Percentiles rank a stretch among this genome's conserved stretches.
Evolutionary conservation across 2,113 vertebrate species (phyloP).

Genomic region (Aptenodytes patagonicus): DNA sequence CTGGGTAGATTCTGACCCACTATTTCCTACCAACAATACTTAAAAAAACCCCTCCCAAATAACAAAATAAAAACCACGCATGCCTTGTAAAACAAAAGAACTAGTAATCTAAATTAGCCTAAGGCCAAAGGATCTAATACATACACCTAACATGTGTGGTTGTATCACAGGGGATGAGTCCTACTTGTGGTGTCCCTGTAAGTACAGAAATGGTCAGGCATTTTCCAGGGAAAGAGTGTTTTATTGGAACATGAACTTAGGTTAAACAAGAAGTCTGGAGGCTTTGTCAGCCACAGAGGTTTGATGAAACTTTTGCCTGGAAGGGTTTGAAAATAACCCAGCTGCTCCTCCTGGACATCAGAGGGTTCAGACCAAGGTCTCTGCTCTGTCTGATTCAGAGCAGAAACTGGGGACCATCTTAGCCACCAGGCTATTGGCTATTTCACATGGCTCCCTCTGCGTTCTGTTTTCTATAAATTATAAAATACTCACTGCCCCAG

Average conservation of each 20-base stretch:
- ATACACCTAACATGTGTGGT: not conserved
- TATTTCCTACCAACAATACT: not conserved
- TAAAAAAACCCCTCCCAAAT: not conserved
- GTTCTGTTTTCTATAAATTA: not conserved
- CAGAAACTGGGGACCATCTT: not conserved
- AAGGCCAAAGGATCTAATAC: not conserved
- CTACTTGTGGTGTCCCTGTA: not conserved
- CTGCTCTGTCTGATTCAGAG: not conserved
- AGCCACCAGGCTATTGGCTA: not conserved
- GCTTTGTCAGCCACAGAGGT: not conserved
- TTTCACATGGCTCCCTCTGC: not conserved
- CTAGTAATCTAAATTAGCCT: not conserved
- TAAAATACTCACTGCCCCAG: not conserved
- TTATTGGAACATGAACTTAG: not conserved
- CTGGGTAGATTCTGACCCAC: not conserved
- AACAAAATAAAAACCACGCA: not conserved
- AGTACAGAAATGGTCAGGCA: not conserved
- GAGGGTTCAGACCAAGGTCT: not conserved
- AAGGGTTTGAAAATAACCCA: not conserved
- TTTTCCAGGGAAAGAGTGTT: not conserved
- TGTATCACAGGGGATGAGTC: not conserved
- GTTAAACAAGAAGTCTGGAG: not conserved
- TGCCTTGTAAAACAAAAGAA: not conserved
- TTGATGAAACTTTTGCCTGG: not conserved
- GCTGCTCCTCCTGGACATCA: not conserved